A percentile compares a stretch with the other conserved stretches of the same genome.
phyloP scores from a whole-genome alignment of 1,140 invertebrate species.

The Bombus turneri region DNA sequence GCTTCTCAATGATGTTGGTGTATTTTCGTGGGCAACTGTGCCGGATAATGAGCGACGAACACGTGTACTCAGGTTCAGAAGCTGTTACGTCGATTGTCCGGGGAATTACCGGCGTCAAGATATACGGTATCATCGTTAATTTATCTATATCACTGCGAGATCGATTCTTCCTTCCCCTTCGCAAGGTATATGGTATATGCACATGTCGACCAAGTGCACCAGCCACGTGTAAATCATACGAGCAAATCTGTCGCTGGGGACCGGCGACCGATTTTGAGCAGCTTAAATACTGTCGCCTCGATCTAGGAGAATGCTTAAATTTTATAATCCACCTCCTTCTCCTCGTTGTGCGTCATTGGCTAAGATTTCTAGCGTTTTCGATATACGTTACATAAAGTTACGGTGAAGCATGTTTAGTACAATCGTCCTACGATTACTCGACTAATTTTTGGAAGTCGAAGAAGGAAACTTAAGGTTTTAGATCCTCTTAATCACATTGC shows the following conservation, averaged over 20 bases:
- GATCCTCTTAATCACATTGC: too few species aligned
- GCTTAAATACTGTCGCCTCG: not conserved
- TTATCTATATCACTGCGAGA: not conserved
- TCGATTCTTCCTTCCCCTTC: constrained; percentile 11
- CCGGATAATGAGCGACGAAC: not conserved
- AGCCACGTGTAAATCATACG: constrained; percentile 8
- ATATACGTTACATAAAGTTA: too few species aligned
- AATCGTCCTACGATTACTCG: not conserved
- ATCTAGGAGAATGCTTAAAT: not conserved
- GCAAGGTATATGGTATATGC: not conserved
- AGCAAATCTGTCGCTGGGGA: not conserved
- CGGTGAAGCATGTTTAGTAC: not conserved
- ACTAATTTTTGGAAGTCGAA: too few species aligned
- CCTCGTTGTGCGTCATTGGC: too few species aligned
- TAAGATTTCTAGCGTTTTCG: not conserved
- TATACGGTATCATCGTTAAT: constrained; percentile 24
- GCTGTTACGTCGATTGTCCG: constrained; percentile 1
- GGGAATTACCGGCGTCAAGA: constrained; percentile 22
- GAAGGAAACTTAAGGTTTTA: too few species aligned
- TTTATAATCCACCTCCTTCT: not conserved
- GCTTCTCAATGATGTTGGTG: too few species aligned
- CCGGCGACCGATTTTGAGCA: not conserved
- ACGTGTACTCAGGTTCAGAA: constrained; percentile 13
- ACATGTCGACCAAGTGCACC: not conserved
- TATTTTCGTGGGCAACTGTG: not conserved